These are phyloP conservation scores for Onychomys torridus DNA, from an alignment of 2,797 vertebrate species.

Conservation along the genomic window DNA sequence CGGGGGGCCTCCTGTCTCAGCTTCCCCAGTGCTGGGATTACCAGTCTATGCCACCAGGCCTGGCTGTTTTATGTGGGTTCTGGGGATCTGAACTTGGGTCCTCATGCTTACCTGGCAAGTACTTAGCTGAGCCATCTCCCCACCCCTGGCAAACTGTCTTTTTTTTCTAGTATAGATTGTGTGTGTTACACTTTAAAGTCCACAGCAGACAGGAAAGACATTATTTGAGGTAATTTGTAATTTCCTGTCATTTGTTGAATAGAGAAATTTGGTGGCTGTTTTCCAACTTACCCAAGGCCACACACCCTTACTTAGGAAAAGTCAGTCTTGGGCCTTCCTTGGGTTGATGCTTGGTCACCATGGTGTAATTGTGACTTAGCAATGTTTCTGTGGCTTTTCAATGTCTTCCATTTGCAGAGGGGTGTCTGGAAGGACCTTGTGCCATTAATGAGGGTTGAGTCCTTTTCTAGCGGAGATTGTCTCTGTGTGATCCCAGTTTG, in stretches of 20 bases:
- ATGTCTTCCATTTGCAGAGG: background rate
- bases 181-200: slow-evolving; percentile 12
- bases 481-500: background rate
- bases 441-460: background rate
- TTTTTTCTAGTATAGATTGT: background rate
- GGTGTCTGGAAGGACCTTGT: background rate
- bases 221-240: slow-evolving; percentile 34
- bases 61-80: background rate
- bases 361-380: background rate
- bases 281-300: background rate
- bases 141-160: background rate
- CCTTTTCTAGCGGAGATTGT: background rate
- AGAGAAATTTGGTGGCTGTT: slow-evolving; percentile 7
- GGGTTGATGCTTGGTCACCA: background rate
- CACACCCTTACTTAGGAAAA: background rate
- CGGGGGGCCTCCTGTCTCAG: background rate
- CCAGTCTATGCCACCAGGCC: background rate
- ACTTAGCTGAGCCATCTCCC: background rate
- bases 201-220: slow-evolving; percentile 17
- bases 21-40: background rate
- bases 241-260: slow-evolving; percentile 25
- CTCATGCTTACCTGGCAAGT: background rate
- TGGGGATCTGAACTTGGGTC: background rate
- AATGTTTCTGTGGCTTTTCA: background rate
- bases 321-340: background rate